A percentile compares a stretch with the other conserved stretches of the same genome.
Conservation (phyloP, 2,888 invertebrate genomes). For the Lumbricus terrestris region DNA sequence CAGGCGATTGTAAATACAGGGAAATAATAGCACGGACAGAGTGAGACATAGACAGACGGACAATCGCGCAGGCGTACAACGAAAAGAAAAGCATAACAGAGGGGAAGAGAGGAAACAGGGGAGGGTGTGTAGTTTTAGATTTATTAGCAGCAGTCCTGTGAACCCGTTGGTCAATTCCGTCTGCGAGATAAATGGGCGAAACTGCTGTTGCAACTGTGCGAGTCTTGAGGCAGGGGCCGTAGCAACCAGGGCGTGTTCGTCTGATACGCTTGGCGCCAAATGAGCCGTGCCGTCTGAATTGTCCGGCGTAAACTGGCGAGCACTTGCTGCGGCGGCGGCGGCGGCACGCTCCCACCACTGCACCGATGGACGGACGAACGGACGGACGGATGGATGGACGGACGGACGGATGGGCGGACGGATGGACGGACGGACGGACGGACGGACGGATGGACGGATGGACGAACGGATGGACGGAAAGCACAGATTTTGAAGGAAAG, state of each 20-base stretch:
- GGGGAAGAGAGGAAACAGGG: background rate
- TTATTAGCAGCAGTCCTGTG: background rate
- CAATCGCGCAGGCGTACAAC: background rate
- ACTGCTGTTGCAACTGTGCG: background rate
- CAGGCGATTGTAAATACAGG: too few relatives aligned
- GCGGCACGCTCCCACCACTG: background rate
- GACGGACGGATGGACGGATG: background rate
- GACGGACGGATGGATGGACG: too few relatives aligned
- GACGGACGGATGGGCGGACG: background rate
- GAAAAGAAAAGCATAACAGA: background rate
- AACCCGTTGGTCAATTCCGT: background rate
- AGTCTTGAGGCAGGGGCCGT: background rate
- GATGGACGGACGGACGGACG: background rate
- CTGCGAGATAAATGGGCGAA: background rate
- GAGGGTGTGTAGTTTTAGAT: background rate
- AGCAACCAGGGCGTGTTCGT: background rate
- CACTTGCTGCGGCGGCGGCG: background rate
- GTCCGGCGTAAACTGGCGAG: background rate
- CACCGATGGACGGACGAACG: background rate
- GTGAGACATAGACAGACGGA: background rate
- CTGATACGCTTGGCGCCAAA: slow-evolving; percentile 3
- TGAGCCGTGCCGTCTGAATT: slow-evolving; percentile 3
- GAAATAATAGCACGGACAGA: too few relatives aligned
- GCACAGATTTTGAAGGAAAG: background rate
- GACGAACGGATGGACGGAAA: background rate